Evolutionary conservation across 2,113 vertebrate species (phyloP), one percentile per base, ranked within the genome.

Genomic region (Aphelocoma coerulescens): DNA sequence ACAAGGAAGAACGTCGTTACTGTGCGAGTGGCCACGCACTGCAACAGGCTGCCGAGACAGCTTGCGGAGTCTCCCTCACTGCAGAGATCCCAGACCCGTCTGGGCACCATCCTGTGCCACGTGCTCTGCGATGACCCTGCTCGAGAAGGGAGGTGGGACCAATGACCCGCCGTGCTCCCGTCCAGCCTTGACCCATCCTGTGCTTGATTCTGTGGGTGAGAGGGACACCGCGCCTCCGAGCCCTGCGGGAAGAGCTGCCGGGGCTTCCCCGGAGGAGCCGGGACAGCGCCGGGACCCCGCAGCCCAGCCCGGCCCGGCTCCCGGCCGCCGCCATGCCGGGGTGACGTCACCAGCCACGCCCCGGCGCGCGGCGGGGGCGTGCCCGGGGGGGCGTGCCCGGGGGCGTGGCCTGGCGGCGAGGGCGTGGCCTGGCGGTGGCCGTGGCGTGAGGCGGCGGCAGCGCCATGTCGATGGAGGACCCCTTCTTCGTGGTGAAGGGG

Each of bases 401-500:
- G 7, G 65, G 75, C 59, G 73, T 3, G 74, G 7, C 6, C 24
- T 3, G 9, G 2, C 4, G 63, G 4, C 3, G 68, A 48, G 76
- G 84, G 84, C 46, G 84, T 17, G 73, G 63, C 27, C 32, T 43
- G 73, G 21, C 32, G 93, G 95, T 92, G 88, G 97, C 95, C 74
- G 94, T 91, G 93, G 95, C 79, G 69, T 73, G 75, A 35, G 87
- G 95, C 72, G 81, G 81, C 32, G 46, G 51, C 17, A 95, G 96
- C 95, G 97, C 83, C 91, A 99, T 99, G 99, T 99, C 99, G 59
- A 99, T 99, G 99, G 99, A 99, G 98, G 99, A 99, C 91, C 99
- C 99, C 95, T 99, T 99, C 97, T 99, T 99, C 97, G 99, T 99
- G 94, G 99, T 99, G 88, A 99, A 99, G 97, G 99, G 99, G 99